Evolutionary conservation across 2,888 invertebrate genomes (phyloP), one percentile per base, ranked within the genome.

Genomic region (Hydrotaea diabolus): DNA sequence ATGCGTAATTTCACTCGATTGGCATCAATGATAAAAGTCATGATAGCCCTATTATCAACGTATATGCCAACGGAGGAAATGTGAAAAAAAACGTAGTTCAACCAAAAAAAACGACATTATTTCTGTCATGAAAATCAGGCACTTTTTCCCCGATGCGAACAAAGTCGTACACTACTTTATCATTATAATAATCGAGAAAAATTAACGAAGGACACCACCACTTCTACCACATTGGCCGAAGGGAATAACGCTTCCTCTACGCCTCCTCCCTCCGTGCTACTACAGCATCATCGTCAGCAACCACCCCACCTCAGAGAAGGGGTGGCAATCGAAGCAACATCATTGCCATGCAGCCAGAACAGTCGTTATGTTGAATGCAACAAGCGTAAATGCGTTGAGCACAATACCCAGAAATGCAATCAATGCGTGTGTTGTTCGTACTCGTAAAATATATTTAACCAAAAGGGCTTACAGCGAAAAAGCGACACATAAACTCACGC

Each of bases 1-100:
- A 75, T 78, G 77, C 75, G 75, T 84, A 78, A 84, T 80, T 80
- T 80, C 75, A 57, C 77, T 80, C 64, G 80, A 84, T 80, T 80
- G 80, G 75, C 77, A 84, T 83, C 80, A 57, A 75, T 75, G 80
- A 83, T 80, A 77, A 80, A 77, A 80, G 73, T 77, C 71, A 75
- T 77, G 74, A 83, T 83, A 83, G 71, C 66, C 77, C 53, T 77
- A 77, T 74, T 77, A 79, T 80, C 77, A 75, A 64, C 69, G 53
- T 74, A 69, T 23, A 71, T 75, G 26, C 71, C 46, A 66, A 64
- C 62, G 64, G 7, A 80, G 57, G 64, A 64, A 11, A 57, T 31
- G 80, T 23, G 69, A 55, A 75, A 76, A 59, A 75, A 31, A 73
- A 64, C 43, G 21, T 43, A 19, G 11, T 69, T 19, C 23, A 43